Conservation (phyloP, 2,113 vertebrate genomes). For the Hyla sarda region DNA sequence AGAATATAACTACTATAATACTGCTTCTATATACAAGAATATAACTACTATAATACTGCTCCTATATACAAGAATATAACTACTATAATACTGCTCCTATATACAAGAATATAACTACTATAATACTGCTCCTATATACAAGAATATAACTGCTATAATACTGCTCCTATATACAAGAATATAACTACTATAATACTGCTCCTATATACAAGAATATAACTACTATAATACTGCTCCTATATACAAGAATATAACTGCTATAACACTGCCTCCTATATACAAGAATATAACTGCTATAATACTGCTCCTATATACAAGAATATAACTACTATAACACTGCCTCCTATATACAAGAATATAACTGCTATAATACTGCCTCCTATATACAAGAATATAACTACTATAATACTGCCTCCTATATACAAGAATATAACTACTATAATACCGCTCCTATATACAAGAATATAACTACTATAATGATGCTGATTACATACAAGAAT, state of each 20-base stretch:
- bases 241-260: background rate
- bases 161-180: background rate
- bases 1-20: conserved; percentile 3
- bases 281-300: conserved; percentile 5
- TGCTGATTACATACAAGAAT: no score
- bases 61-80: background rate
- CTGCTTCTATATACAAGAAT: background rate
- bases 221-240: conserved; percentile 1
- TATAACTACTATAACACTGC: background rate
- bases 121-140: conserved; percentile 1
- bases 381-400: background rate
- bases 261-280: background rate
- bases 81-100: no score
- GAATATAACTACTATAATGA: no score
- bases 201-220: background rate
- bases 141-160: conserved; percentile 4
- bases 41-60: conserved; percentile 11
- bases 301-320: background rate
- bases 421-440: background rate
- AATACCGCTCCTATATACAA: background rate
- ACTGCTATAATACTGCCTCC: background rate
- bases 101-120: conserved; percentile 9
- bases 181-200: conserved; percentile 3
- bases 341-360: background rate
- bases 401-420: background rate